Evolutionary conservation across 1,140 invertebrate species (phyloP), one percentile per base, ranked within the genome.

Genomic region (Coelopa frigida): DNA sequence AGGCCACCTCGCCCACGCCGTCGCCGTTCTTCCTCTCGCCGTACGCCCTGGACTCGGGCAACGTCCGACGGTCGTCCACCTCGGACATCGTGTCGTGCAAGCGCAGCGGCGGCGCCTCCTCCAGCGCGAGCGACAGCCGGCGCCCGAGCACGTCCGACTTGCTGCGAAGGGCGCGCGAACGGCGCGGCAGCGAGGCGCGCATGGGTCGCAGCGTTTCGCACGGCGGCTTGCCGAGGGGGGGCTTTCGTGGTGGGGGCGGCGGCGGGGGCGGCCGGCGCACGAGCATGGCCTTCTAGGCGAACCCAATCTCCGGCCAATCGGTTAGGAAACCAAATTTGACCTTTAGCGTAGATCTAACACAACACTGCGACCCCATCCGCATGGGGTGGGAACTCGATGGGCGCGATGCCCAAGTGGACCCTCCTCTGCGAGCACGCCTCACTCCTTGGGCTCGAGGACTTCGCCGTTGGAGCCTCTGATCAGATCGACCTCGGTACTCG

Each of bases 171-270:
- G 67, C 67, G 8, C 56, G 67, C 24, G 67, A 69, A 40, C 53
- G 67, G 0, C 61, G 61, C 35, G 65, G 64, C 43, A 67, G 64
- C 24, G 65, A 65, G 50, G 53, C 58, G 6, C 50, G 61, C 24
- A 67, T 67, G 57, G 64, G 64, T 5, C 54, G 67, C 35, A 70
- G 67, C 37, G 60, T 62, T 7, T 70, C 67, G 27, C 66, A 69
- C 26, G 57, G 61, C 21, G 58, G 61, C 6, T 26, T 63, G 29
- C 54, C 61, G 15, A 43, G 61, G n/a, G 60, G 61, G 38, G 57
- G 56, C 12, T 21, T 40, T 29, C 27, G 48, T 22, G 29, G 47
- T 12, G 50, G 51, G 1, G 32, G 39, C 21, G 49, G 53, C 15
- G 50, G 63, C 5, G 48, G 52, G 3, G 54, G 53, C 27, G 59